These are phyloP conservation scores for Cepaea hortensis DNA, from an alignment of 2,888 invertebrate genomes.

Conservation along the genomic window DNA sequence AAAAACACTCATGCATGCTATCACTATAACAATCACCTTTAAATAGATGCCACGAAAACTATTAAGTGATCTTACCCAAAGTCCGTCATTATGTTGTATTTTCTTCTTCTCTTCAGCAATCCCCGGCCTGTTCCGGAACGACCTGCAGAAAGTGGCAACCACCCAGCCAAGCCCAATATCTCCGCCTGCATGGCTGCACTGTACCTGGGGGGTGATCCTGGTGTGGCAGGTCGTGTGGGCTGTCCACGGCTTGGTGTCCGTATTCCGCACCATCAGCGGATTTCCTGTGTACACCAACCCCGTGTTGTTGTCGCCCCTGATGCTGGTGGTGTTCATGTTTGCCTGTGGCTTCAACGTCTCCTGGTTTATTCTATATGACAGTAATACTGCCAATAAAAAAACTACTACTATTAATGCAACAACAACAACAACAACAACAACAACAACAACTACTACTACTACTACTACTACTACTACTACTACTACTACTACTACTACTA, in stretches of 20 bases:
- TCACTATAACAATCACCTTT: neutral
- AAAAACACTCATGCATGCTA: too few relatives aligned
- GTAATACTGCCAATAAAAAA: neutral
- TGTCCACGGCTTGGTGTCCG: slow-evolving; percentile 2
- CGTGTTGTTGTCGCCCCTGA: neutral
- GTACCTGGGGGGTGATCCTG: slow-evolving; percentile 11
- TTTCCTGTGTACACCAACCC: slow-evolving; percentile 41
- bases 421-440: neutral
- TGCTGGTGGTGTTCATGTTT: slow-evolving; percentile 9
- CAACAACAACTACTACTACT: neutral
- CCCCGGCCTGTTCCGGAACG: slow-evolving; percentile 1
- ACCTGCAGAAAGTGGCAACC: neutral
- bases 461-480: neutral
- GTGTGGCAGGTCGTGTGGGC: slow-evolving; percentile 31
- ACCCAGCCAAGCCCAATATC: slow-evolving; percentile 32
- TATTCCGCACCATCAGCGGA: slow-evolving; percentile 15
- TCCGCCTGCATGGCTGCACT: slow-evolving; percentile 19
- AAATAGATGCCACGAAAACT: neutral
- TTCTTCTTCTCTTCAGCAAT: slow-evolving; percentile 7
- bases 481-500: slow-evolving; percentile 5
- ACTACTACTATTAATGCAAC: too few relatives aligned
- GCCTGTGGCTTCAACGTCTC: slow-evolving; percentile 30
- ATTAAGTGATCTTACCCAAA: neutral
- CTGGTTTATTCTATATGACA: slow-evolving; percentile 42
- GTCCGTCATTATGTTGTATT: neutral